Evolutionary conservation across 1,140 invertebrate genomes (phyloP).

Genomic region (Meloidogyne hapla): DNA sequence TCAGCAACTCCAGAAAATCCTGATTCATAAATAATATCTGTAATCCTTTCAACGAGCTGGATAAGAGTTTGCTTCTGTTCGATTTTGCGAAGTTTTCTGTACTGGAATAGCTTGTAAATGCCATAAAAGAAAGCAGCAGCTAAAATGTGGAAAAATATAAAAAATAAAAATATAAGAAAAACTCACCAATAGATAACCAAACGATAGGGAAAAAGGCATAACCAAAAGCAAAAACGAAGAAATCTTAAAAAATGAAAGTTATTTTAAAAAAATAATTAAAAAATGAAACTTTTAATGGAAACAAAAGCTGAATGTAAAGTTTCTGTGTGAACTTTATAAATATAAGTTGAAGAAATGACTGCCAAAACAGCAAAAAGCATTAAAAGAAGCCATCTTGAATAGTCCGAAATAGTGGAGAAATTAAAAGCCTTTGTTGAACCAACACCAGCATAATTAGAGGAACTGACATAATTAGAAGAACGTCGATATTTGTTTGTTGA

Average conservation of each 20-base stretch:
- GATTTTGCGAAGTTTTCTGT: conserved; percentile 29
- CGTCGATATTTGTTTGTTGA: conserved; percentile 32
- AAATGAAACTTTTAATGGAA: conserved; percentile 35
- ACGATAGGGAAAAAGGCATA: conserved; percentile 50
- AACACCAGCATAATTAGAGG: neutral
- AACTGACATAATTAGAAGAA: neutral
- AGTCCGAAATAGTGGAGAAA: conserved; percentile 12
- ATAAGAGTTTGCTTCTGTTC: conserved; percentile 27
- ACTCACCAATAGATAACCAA: conserved; percentile 32
- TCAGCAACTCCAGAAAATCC: conserved; percentile 47
- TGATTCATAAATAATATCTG: conserved; percentile 48
- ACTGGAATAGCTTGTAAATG: conserved; percentile 25
- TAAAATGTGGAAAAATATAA: conserved; percentile 36
- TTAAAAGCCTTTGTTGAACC: neutral
- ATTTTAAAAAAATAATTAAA: conserved; percentile 29
- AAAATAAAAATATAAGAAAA: conserved; percentile 18
- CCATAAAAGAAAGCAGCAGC: conserved; percentile 31
- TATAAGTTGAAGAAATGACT: conserved; percentile 40
- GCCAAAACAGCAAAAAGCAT: conserved; percentile 31
- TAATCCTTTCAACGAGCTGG: conserved; percentile 48
- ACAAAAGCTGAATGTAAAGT: conserved; percentile 20
- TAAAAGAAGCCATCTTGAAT: conserved; percentile 29
- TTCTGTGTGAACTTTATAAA: conserved; percentile 43
- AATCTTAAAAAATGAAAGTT: conserved; percentile 40
- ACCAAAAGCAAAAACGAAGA: conserved; percentile 10